Evolutionary conservation across 2,113 vertebrate species (phyloP), one percentile per base, ranked within the genome.

Genomic region (Aptenodytes forsteri): DNA sequence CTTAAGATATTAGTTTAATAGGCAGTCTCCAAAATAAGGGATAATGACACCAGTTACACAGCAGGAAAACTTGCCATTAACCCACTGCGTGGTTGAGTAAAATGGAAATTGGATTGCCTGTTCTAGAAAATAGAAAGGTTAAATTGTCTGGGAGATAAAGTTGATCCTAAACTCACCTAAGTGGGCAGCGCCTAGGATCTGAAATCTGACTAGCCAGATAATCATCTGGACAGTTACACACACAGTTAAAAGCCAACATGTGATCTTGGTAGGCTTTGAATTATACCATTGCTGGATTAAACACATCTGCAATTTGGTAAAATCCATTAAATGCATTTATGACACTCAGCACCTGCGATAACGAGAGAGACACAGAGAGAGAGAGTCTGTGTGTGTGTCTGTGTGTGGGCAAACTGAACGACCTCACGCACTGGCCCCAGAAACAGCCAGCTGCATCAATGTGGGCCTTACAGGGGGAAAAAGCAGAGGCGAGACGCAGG

Each of bases 111-210:
- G 76, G 86, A 82, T 27, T 44, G 50, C 34, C 84, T 61, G 52
- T 47, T 32, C 62, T 72, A 40, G 89, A 93, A 95, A 89, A 80
- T 3, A 49, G 71, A 90, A 54, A 94, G 95, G 83, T 91, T 90
- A 96, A 94, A 91, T 66, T 73, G 49, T 62, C 87, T 42, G 65
- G 49, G 72, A 96, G 92, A 92, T 69, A 77, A 95, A 92, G 75
- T 18, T 47, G n/a, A 58, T 85, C 83, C 87, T 87, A 96, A 96
- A 91, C 79, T 94, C 91, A 47, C 58, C 49, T 73, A 71, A 65
- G 56, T 16, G 77, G 44, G 55, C 71, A 84, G 76, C 16, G 47
- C 85, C 46, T 20, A 1, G 3, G 40, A 47, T 66, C 29, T 50
- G 96, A 93, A 92, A 92, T 89, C 44, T 40, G 89, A 96, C 36